phyloP scores from a whole-genome alignment of 2,797 vertebrate genomes.

The Scolopax bukidnonensis region DNA sequence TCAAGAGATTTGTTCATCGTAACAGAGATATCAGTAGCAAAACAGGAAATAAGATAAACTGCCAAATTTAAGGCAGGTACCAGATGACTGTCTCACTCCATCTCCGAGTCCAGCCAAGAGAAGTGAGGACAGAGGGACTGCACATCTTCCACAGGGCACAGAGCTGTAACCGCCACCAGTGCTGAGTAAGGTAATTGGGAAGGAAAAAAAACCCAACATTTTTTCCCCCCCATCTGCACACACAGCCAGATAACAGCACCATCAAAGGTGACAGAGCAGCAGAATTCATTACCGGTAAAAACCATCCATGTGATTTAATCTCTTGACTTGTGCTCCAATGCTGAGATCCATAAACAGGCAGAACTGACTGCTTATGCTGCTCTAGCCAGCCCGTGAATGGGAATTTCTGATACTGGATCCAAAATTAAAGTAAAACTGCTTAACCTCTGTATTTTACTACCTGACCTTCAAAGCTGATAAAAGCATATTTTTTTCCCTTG shows the following conservation, averaged over 20 bases:
- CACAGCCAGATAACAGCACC: not conserved
- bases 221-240: not conserved
- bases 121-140: not conserved
- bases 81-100: not conserved
- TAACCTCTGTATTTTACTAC: constrained; percentile 32
- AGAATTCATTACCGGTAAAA: not conserved
- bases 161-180: not conserved
- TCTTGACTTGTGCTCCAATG: not conserved
- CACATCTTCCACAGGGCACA: accelerated
- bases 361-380: not conserved
- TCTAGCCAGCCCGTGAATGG: not conserved
- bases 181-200: not conserved
- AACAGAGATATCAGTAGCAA: not conserved
- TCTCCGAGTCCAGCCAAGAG: accelerated
- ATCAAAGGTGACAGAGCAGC: not conserved
- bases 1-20: not conserved
- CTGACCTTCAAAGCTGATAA: constrained; percentile 49
- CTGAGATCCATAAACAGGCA: not conserved
- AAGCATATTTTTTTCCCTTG: constrained; percentile 14
- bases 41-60: not conserved
- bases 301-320: not conserved
- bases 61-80: not conserved
- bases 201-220: not conserved
- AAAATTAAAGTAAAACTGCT: constrained; percentile 35
- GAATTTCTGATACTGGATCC: constrained; percentile 5